A percentile compares a stretch with the other conserved stretches of the same genome.
Evolutionary conservation across 2,888 invertebrate genomes (phyloP).

Genomic region (Lacanobia wlatinum): DNA sequence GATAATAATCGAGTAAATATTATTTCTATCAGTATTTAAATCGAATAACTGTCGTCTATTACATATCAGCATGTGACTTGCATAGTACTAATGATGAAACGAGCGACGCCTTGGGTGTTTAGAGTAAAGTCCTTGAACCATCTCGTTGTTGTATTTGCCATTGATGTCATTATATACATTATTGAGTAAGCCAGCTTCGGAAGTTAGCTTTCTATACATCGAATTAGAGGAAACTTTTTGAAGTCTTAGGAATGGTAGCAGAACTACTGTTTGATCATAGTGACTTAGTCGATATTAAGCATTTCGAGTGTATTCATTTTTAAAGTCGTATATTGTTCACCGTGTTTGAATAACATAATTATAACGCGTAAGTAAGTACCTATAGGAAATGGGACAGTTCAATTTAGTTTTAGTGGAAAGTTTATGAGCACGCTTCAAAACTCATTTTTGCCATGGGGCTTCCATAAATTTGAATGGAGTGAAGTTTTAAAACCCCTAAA

Average conservation of each 20-base stretch:
- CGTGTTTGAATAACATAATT: conserved; percentile 69
- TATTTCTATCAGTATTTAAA: conserved; percentile 86
- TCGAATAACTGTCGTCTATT: conserved; percentile 85
- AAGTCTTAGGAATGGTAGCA: conserved; percentile 78
- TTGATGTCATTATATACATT: conserved; percentile 80
- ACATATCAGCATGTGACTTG: conserved; percentile 90
- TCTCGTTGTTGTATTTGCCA: conserved; percentile 84
- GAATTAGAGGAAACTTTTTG: conserved; percentile 84
- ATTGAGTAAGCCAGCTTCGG: conserved; percentile 79
- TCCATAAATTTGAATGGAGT: conserved; percentile 68
- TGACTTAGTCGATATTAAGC: conserved; percentile 78
- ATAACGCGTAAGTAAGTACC: conserved; percentile 65
- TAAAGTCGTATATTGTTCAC: conserved; percentile 74
- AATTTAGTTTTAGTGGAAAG: conserved; percentile 51
- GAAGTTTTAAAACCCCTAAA: conserved; percentile 29
- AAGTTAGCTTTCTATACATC: conserved; percentile 86
- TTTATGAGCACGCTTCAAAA: conserved; percentile 57
- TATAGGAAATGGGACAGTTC: conserved; percentile 78
- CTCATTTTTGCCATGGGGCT: conserved; percentile 63
- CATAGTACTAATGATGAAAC: conserved; percentile 81
- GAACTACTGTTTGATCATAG: conserved; percentile 76
- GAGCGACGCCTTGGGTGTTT: conserved; percentile 81
- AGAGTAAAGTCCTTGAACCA: conserved; percentile 78
- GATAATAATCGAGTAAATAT: conserved; percentile 74
- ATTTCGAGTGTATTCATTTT: conserved; percentile 76